A percentile compares a stretch with the other conserved stretches of the same genome.
phyloP scores from a whole-genome alignment of 2,797 vertebrate species.

The Coluber constrictor region DNA sequence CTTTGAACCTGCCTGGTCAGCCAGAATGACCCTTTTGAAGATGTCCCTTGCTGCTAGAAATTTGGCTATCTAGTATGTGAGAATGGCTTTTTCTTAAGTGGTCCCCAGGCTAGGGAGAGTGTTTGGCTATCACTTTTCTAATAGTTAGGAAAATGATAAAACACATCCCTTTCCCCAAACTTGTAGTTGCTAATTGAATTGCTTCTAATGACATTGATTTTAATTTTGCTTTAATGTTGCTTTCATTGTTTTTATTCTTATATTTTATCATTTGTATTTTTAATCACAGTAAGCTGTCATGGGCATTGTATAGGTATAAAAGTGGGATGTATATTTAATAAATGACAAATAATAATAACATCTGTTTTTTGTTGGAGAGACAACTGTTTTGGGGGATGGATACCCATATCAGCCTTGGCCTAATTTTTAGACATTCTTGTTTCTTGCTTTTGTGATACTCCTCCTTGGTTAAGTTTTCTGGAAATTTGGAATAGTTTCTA shows the following conservation, averaged over 20 bases:
- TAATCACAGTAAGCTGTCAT: neutral
- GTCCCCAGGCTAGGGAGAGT: neutral
- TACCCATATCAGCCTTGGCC: too few species aligned
- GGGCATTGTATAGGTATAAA: neutral
- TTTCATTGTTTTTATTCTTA: neutral
- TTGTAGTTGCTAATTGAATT: neutral
- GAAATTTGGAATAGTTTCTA: neutral
- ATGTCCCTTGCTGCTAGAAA: neutral
- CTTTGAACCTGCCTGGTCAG: neutral
- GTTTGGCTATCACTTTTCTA: neutral
- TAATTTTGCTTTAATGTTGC: neutral
- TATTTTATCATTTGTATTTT: neutral
- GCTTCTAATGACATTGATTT: neutral
- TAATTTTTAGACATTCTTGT: neutral
- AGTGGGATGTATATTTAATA: neutral
- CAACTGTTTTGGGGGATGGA: neutral
- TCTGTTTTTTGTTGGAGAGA: neutral
- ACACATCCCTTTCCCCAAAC: neutral
- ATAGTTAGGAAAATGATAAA: neutral
- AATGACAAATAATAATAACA: neutral
- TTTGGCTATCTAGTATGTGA: neutral
- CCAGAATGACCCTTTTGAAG: neutral
- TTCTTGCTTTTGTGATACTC: neutral
- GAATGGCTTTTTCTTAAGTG: neutral
- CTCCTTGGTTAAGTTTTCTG: neutral